Evolutionary conservation across 2,888 invertebrate genomes (phyloP), one percentile per base, ranked within the genome.

Genomic region (Trachelus stipa): DNA sequence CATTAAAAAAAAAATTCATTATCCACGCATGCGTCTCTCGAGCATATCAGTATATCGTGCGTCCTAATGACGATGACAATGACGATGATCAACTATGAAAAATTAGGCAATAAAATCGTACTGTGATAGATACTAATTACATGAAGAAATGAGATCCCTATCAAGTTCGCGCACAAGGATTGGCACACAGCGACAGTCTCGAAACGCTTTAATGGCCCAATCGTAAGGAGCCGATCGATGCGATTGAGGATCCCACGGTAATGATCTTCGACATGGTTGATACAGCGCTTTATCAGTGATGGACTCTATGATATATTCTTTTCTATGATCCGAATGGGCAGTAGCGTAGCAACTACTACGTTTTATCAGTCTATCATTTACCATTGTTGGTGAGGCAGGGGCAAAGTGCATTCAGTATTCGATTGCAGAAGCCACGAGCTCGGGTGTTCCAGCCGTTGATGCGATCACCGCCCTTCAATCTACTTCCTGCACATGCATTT

Each of bases 371-470:
- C 87, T 88, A 89, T 83, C 89, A 90, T 91, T 91, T 91, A 91
- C 91, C 91, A 89, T 90, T 90, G 86, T 88, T 90, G 85, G 88
- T 89, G 89, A 91, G 90, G 88, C 91, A 91, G 73, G 91, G 91
- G 79, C 91, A 91, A 79, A 91, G 87, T 79, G 89, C 89, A 86
- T 91, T 91, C 86, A 91, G 85, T 83, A 91, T 87, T 85, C 91
- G 91, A 86, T 88, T 91, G 89, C 91, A 91, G 88, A 91, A 91
- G 80, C 91, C 91, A 79, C 91, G 90, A 79, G 91, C 92, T 81
- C 92, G 90, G 85, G 89, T 88, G 86, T 91, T 91, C 92, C 92
- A 92, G 79, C 88, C 90, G 81, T 88, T 86, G 83, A 89, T 87
- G 81, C 86, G 86, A 84, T 89, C 87, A 80, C 86, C 86, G 81